A percentile compares a stretch with the other conserved stretches of the same genome.
Evolutionary conservation across 2,797 vertebrate species (phyloP).

Genomic region (Tarsius wallacei): DNA sequence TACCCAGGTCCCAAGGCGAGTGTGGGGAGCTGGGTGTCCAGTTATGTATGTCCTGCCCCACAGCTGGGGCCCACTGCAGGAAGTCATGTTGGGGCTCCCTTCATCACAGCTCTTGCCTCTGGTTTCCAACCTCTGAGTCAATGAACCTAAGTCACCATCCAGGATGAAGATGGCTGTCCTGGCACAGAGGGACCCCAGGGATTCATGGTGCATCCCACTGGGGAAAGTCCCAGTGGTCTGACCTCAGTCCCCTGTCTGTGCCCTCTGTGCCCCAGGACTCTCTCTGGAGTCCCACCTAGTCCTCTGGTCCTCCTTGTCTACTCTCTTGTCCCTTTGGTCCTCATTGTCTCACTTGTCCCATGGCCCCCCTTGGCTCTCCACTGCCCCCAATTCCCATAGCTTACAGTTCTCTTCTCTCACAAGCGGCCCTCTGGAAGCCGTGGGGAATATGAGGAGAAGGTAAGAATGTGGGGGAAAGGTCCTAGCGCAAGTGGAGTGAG

Average conservation of each 20-base stretch:
- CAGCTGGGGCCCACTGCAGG: no score
- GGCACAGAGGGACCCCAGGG: constrained; percentile 92
- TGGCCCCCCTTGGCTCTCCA: not conserved
- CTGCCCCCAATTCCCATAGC: not conserved
- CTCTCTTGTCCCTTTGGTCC: rapidly evolving
- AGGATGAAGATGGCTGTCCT: constrained; percentile 92
- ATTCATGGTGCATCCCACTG: constrained; percentile 83
- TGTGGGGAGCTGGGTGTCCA: constrained; percentile 95
- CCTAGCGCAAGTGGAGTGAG: rapidly evolving
- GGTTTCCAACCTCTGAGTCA: not conserved
- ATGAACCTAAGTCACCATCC: not conserved
- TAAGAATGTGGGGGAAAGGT: constrained; percentile 83
- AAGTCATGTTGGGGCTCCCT: no score
- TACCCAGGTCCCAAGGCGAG: constrained; percentile 95
- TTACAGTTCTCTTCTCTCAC: constrained; percentile 50
- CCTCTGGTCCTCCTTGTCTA: not conserved
- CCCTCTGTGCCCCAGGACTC: not conserved
- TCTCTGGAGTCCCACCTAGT: not conserved
- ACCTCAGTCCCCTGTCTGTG: not conserved
- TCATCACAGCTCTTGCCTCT: not conserved
- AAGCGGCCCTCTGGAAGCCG: constrained; percentile 94
- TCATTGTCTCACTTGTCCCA: not conserved
- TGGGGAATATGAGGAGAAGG: constrained; percentile 95
- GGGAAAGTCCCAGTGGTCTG: not conserved
- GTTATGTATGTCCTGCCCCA: constrained; percentile 88